Evolutionary conservation across 2,888 invertebrate species (phyloP).

Genomic region (Sturmia bella): DNA sequence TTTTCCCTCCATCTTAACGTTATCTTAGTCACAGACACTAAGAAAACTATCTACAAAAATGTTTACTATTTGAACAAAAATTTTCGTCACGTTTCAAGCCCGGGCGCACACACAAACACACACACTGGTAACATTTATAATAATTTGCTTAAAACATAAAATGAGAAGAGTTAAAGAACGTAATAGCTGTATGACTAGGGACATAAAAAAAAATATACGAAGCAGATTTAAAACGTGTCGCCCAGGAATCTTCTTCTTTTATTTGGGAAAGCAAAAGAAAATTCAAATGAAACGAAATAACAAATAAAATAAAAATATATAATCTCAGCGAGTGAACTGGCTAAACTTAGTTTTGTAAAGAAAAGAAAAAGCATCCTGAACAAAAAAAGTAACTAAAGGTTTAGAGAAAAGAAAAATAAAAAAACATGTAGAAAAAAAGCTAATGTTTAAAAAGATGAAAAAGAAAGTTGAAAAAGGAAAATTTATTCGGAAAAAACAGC

Average conservation of each 20-base stretch:
- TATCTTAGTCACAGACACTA: slow-evolving; percentile 12
- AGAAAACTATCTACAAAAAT: slow-evolving; percentile 30
- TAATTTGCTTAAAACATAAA: slow-evolving; percentile 25
- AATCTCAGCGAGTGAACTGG: slow-evolving; percentile 32
- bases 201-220: slow-evolving; percentile 35
- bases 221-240: slow-evolving; percentile 60
- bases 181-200: neutral
- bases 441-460: slow-evolving; percentile 2
- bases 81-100: slow-evolving; percentile 66
- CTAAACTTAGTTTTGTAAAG: slow-evolving; percentile 17
- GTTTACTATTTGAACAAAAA: slow-evolving; percentile 38
- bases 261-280: slow-evolving; percentile 10
- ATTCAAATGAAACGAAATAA: slow-evolving; percentile 1
- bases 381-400: neutral
- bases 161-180: slow-evolving; percentile 1
- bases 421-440: slow-evolving; percentile 4
- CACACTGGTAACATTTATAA: slow-evolving; percentile 21
- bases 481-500: neutral
- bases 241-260: slow-evolving; percentile 55
- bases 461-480: slow-evolving; percentile 21
- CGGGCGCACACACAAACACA: slow-evolving; percentile 29
- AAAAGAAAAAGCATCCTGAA: neutral
- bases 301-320: slow-evolving; percentile 5
- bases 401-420: neutral
- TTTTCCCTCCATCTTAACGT: neutral